phyloP scores from a whole-genome alignment of 2,888 invertebrate genomes.

The Archips xylosteana region DNA sequence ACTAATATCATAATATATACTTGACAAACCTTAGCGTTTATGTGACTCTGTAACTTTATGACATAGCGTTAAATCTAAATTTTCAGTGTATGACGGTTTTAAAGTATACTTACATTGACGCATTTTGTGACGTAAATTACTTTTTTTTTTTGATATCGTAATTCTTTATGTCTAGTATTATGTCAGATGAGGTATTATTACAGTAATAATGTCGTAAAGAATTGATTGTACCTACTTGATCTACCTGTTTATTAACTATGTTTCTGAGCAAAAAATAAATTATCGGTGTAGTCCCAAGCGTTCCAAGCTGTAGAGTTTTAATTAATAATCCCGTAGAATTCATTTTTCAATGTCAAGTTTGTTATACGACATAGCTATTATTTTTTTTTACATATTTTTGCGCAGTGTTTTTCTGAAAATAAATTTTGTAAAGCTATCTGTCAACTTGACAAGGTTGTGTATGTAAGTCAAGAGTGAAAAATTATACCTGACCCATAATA shows the following conservation, averaged over 20 bases:
- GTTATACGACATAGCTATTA: background rate
- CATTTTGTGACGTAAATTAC: constrained; percentile 39
- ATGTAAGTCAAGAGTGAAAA: constrained; percentile 51
- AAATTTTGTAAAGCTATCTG: constrained; percentile 40
- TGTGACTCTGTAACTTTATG: constrained; percentile 33
- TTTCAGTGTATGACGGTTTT: background rate
- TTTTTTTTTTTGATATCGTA: constrained; percentile 35
- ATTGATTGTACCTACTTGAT: background rate
- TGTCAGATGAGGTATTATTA: constrained; percentile 28
- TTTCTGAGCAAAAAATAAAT: constrained; percentile 4
- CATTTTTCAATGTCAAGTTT: constrained; percentile 1
- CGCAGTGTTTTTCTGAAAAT: background rate
- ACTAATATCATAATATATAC: constrained; percentile 16
- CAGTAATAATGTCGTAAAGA: constrained; percentile 18
- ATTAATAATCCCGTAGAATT: background rate
- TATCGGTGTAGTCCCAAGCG: background rate
- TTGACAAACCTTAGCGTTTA: constrained; percentile 24
- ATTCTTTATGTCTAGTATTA: constrained; percentile 24
- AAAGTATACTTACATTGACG: constrained; percentile 21
- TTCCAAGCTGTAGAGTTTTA: background rate
- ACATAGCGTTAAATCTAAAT: constrained; percentile 30
- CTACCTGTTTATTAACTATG: background rate
- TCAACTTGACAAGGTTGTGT: constrained; percentile 51
- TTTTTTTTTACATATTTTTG: background rate
- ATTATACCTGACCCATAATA: constrained; percentile 36